phyloP scores from a whole-genome alignment of 2,888 invertebrate species.

The Ochropacha duplaris region DNA sequence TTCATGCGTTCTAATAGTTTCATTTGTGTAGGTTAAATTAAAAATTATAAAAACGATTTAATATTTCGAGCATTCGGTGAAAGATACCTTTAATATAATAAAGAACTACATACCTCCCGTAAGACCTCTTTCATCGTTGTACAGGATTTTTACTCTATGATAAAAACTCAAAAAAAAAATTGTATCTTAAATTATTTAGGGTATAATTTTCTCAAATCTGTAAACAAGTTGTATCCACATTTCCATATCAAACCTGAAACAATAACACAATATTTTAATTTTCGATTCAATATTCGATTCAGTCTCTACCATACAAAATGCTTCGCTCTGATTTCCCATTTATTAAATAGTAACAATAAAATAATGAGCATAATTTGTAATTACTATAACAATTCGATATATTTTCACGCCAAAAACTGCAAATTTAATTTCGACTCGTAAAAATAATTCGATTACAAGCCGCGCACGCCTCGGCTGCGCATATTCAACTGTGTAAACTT shows the following conservation, averaged over 20 bases:
- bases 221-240: neutral
- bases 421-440: conserved; percentile 10
- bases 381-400: conserved; percentile 5
- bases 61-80: no score
- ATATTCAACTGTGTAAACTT: conserved; percentile 31
- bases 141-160: no score
- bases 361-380: neutral
- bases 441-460: conserved; percentile 18
- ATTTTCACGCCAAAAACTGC: conserved; percentile 4
- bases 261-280: neutral
- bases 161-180: no score
- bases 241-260: neutral
- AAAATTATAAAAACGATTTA: no score
- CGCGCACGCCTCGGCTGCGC: conserved; percentile 19
- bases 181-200: no score
- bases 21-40: no score
- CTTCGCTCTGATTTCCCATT: neutral
- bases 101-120: no score
- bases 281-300: neutral
- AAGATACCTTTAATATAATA: no score
- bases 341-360: neutral
- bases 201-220: no score
- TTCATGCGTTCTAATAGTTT: no score
- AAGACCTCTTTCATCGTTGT: no score
- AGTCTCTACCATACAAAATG: no score